phyloP scores from a whole-genome alignment of 2,113 vertebrate genomes.

The Hipposideros armiger region DNA sequence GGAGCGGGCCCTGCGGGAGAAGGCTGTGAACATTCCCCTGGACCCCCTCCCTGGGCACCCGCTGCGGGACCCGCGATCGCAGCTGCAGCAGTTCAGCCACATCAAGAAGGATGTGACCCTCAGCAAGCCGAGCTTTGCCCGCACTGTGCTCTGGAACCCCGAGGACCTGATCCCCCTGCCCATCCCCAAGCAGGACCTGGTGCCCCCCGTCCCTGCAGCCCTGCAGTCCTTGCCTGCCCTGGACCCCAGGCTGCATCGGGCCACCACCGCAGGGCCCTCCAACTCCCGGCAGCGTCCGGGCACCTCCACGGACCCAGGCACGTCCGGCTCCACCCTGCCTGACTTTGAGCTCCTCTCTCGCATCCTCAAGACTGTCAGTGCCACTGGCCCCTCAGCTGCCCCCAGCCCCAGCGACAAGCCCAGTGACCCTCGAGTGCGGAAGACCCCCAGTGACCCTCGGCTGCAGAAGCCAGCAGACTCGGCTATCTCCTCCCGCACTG shows the following conservation, averaged over 20 bases:
- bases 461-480: slow-evolving; percentile 86
- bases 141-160: slow-evolving; percentile 94
- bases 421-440: slow-evolving; percentile 92
- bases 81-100: slow-evolving; percentile 97
- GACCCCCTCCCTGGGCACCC: slow-evolving; percentile 91
- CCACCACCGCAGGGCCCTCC: slow-evolving; percentile 70
- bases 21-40: slow-evolving; percentile 92
- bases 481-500: not conserved
- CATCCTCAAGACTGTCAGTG: slow-evolving; percentile 94
- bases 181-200: slow-evolving; percentile 92
- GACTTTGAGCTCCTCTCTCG: slow-evolving; percentile 95
- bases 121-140: slow-evolving; percentile 91
- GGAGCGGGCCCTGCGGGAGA: slow-evolving; percentile 93
- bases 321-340: slow-evolving; percentile 83
- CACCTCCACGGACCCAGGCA: slow-evolving; percentile 61
- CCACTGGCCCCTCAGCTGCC: slow-evolving; percentile 81
- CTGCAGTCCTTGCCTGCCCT: slow-evolving; percentile 90
- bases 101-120: slow-evolving; percentile 95
- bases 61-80: slow-evolving; percentile 92
- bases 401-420: slow-evolving; percentile 88
- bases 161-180: slow-evolving; percentile 95
- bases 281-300: slow-evolving; percentile 82
- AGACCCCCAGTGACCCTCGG: slow-evolving; percentile 90
- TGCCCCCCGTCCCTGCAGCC: slow-evolving; percentile 89
- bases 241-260: slow-evolving; percentile 90